These are phyloP conservation scores for Cephus cinctus DNA, from an alignment of 1,140 invertebrate genomes.

Conservation along the genomic window DNA sequence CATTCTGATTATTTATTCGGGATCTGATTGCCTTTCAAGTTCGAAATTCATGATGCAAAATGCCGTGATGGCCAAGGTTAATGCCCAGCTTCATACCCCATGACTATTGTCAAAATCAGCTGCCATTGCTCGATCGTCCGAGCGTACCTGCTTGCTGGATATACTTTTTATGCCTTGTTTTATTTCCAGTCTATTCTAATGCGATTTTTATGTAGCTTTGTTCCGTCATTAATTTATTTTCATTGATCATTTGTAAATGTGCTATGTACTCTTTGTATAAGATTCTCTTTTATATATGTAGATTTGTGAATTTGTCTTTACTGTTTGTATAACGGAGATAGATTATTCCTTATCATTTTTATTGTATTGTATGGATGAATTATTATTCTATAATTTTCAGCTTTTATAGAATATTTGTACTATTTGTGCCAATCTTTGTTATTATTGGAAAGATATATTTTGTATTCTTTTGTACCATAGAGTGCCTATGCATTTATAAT, in stretches of 20 bases:
- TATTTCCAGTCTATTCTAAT: too few species aligned
- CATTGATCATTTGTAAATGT: too few species aligned
- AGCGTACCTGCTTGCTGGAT: background rate
- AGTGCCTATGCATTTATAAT: too few species aligned
- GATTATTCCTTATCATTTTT: too few species aligned
- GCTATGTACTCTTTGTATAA: too few species aligned
- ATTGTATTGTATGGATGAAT: too few species aligned
- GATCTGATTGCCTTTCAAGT: slow-evolving; percentile 5
- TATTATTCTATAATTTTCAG: background rate
- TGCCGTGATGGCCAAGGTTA: slow-evolving; percentile 36
- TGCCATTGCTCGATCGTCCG: slow-evolving; percentile 40
- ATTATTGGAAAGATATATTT: background rate
- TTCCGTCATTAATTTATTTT: too few species aligned
- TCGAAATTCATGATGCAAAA: background rate
- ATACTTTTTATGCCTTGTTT: too few species aligned
- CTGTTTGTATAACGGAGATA: too few species aligned
- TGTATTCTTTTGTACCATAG: background rate
- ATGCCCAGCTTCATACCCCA: slow-evolving; percentile 19
- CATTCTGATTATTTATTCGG: background rate
- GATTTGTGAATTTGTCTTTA: too few species aligned
- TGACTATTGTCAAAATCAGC: slow-evolving; percentile 55
- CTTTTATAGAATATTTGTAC: background rate
- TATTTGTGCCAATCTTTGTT: background rate
- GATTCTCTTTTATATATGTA: too few species aligned
- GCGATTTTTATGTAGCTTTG: background rate